Evolutionary conservation across 2,888 invertebrate species (phyloP).

Genomic region (Epinotia nisella): DNA sequence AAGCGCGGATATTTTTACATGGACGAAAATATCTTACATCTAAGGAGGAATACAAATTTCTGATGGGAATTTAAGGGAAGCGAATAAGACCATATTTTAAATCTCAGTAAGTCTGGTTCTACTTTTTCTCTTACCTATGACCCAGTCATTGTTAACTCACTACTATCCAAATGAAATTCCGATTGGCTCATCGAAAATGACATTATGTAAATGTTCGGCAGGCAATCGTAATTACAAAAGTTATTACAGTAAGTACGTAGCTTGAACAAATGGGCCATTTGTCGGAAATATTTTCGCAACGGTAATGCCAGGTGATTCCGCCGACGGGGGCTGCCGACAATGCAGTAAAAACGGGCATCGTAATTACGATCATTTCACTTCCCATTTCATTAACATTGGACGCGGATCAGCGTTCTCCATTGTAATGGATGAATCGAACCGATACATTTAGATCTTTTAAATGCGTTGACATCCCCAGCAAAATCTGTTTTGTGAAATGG

Average conservation of each 20-base stretch:
- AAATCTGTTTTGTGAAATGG: too few relatives aligned
- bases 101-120: neutral
- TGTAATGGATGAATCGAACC: conserved; percentile 61
- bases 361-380: conserved; percentile 80
- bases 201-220: conserved; percentile 62
- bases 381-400: conserved; percentile 78
- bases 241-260: conserved; percentile 71
- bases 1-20: neutral
- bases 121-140: neutral
- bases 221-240: conserved; percentile 75
- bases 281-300: conserved; percentile 77
- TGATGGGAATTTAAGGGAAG: neutral
- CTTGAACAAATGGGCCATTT: conserved; percentile 77
- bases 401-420: conserved; percentile 69
- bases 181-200: conserved; percentile 37
- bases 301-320: conserved; percentile 81
- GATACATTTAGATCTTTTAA: neutral
- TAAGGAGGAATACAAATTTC: neutral
- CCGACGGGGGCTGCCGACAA: conserved; percentile 71
- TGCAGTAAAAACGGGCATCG: conserved; percentile 76
- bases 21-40: neutral
- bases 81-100: neutral
- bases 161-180: conserved; percentile 22
- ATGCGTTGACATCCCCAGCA: too few relatives aligned
- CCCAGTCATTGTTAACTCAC: neutral